Percentiles rank a stretch among this genome's conserved stretches.
These are phyloP conservation scores for Xiphophorus hellerii DNA, from an alignment of 2,113 vertebrate genomes.

Conservation along the genomic window DNA sequence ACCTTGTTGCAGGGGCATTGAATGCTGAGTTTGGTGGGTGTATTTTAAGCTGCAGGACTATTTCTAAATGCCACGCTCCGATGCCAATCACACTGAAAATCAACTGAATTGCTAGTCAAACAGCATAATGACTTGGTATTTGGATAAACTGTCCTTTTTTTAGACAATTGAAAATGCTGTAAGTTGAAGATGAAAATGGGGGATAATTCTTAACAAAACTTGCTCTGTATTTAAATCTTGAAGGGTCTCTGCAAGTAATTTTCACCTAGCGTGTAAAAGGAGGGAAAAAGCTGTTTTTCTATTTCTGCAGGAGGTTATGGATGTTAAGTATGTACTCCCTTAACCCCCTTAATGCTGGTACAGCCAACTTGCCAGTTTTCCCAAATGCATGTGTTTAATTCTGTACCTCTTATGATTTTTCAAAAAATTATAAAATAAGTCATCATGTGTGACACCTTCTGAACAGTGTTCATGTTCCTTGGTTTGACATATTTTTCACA, in stretches of 20 bases:
- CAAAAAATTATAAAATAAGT: no score
- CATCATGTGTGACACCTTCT: no score
- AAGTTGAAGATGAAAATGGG: background rate
- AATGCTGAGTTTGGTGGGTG: constrained; percentile 16
- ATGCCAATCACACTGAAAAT: constrained; percentile 43
- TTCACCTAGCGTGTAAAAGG: background rate
- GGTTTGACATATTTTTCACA: no score
- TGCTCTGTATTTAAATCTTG: background rate
- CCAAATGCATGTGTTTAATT: no score
- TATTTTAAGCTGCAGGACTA: constrained; percentile 40
- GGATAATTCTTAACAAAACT: background rate
- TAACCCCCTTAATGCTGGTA: background rate
- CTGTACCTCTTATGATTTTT: no score
- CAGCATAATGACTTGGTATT: constrained; percentile 24
- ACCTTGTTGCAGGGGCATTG: constrained; percentile 45
- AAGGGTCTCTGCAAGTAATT: constrained; percentile 1
- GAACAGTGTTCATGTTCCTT: no score
- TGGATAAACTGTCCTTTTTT: background rate
- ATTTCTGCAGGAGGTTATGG: background rate
- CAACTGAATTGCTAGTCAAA: constrained; percentile 26
- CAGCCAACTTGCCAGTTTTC: background rate
- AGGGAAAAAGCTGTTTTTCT: background rate
- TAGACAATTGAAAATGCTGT: background rate
- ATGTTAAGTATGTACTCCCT: background rate
- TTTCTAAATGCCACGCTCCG: constrained; percentile 42